phyloP scores from a whole-genome alignment of 1,140 invertebrate species.

The Laodelphax striatellus region DNA sequence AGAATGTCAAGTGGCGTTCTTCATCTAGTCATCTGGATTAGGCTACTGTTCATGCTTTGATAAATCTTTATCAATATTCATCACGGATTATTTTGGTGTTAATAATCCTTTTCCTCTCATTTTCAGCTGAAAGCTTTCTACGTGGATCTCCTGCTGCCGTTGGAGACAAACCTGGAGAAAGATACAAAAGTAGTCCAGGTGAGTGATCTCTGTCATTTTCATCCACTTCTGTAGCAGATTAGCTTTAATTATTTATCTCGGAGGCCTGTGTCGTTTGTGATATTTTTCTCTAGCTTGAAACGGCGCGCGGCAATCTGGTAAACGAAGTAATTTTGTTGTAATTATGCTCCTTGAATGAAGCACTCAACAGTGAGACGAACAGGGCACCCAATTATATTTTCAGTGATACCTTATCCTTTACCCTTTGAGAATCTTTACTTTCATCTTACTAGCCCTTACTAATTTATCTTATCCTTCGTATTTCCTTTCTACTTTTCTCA shows the following conservation, averaged over 20 bases:
- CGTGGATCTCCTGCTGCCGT: slow-evolving; percentile 78
- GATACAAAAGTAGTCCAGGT: slow-evolving; percentile 89
- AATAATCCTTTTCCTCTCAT: slow-evolving; percentile 2
- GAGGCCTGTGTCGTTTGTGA: no score
- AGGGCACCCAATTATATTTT: no score
- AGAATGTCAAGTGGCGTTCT: no score
- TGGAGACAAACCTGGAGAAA: slow-evolving; percentile 86
- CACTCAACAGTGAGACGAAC: no score
- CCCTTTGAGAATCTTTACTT: background rate
- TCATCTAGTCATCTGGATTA: no score
- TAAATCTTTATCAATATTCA: no score
- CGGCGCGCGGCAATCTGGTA: no score
- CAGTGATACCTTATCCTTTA: background rate
- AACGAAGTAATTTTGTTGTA: no score
- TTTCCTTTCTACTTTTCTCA: background rate
- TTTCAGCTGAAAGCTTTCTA: slow-evolving; percentile 86
- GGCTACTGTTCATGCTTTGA: no score
- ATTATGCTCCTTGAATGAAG: no score
- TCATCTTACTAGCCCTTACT: background rate
- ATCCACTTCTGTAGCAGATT: background rate
- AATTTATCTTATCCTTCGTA: background rate
- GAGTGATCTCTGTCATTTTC: slow-evolving; percentile 23
- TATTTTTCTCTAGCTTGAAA: no score
- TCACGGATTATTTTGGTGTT: no score
- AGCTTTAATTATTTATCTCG: background rate